Evolutionary conservation across 2,797 vertebrate genomes (phyloP), one percentile per base, ranked within the genome.

Genomic region (Limnodromus scolopaceus): DNA sequence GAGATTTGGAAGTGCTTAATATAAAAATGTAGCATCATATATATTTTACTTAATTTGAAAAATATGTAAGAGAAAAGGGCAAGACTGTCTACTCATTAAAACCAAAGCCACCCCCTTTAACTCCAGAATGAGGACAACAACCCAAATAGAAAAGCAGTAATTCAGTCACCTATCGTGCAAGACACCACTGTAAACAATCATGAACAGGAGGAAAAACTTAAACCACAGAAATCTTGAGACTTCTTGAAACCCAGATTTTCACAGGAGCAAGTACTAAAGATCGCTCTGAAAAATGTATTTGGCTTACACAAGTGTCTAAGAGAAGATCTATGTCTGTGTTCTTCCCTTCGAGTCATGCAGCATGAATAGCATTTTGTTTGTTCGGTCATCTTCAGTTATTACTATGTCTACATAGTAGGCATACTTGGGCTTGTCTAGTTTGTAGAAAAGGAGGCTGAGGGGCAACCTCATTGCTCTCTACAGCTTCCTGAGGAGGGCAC

Each of bases 1-100:
- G 68, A 64, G 75, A 89, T 96, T 85, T 96, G 75, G 28, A 89
- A 95, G 34, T 80, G 58, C 74, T 87, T 92, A 87, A 89, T 93
- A 19, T 92, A 70, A 63, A 96, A 89, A 76, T 27, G 46, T 63
- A 39, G 8, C 87, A 78, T 94, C 49, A 46, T 80, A 75, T 68
- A 36, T 55, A 66, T 80, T 91, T 89, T 51, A 78, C 45, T 84
- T 82, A 70, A 92, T 80, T 57, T 82, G 61, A 95, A 89, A 81
- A 75, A 69, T 46, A 65, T 12, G 4, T 68, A 74, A 93, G 45
- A 22, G 69, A 57, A 77, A 85, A 12, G 6, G 1, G 4, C 3
- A 2, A 60, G 58, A 65, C 64, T 78, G 2, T 80, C 85, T 68
- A 43, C 20, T 65, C 45, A 82, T 68, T 69, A 81, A 88, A 92